Conservation (phyloP, 1,140 invertebrate species). For the Asbolus verrucosus region DNA sequence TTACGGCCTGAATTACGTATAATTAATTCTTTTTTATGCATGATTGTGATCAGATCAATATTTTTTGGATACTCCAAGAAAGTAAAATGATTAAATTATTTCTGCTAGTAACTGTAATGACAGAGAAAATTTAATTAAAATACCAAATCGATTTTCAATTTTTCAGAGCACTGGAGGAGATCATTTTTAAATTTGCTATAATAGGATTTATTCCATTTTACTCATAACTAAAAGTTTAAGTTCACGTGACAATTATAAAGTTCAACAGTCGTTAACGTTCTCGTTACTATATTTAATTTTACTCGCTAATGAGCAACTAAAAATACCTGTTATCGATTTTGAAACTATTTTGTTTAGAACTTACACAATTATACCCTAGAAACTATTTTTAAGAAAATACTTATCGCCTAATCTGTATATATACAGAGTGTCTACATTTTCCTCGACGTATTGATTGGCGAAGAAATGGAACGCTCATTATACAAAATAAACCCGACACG, state of each 20-base stretch:
- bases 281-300: slow-evolving; percentile 34
- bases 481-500: background rate
- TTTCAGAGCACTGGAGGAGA: background rate
- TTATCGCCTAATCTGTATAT: too few relatives aligned
- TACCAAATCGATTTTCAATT: slow-evolving; percentile 20
- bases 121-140: slow-evolving; percentile 24
- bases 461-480: too few relatives aligned
- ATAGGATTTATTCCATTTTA: slow-evolving; percentile 10
- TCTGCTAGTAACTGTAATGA: slow-evolving; percentile 2
- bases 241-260: slow-evolving; percentile 26
- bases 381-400: slow-evolving; percentile 5
- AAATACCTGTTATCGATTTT: slow-evolving; percentile 37
- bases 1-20: slow-evolving; percentile 6
- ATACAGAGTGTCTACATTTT: too few relatives aligned
- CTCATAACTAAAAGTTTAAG: too few relatives aligned
- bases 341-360: slow-evolving; percentile 20
- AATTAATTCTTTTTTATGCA: slow-evolving; percentile 24
- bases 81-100: slow-evolving; percentile 16
- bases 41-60: slow-evolving; percentile 9
- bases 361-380: slow-evolving; percentile 3
- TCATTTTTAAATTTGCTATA: slow-evolving; percentile 14
- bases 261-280: slow-evolving; percentile 35
- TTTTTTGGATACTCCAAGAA: background rate
- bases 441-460: too few relatives aligned
- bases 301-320: slow-evolving; percentile 40